phyloP scores from a whole-genome alignment of 2,113 vertebrate species.

The Cavia aperea region DNA sequence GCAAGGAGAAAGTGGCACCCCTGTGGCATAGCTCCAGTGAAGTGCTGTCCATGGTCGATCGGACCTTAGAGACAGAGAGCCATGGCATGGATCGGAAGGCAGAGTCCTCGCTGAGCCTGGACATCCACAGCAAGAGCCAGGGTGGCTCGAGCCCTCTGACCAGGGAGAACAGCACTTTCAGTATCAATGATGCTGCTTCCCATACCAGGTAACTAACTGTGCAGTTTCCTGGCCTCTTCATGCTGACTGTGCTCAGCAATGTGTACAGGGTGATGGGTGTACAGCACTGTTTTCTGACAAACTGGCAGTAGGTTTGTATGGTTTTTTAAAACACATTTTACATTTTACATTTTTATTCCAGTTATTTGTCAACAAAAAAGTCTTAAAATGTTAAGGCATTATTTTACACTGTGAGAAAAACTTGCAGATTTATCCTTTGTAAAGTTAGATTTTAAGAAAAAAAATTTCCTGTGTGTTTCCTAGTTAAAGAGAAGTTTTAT shows the following conservation, averaged over 20 bases:
- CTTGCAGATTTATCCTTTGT: conserved; percentile 7
- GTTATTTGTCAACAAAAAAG: background rate
- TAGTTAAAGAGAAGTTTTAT: conserved; percentile 21
- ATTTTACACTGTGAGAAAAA: background rate
- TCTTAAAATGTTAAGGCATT: background rate
- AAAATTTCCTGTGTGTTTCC: background rate
- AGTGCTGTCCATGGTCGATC: conserved; percentile 84
- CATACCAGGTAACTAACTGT: conserved; percentile 86
- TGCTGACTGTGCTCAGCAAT: background rate
- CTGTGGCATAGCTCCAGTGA: conserved; percentile 92
- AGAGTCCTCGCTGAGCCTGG: conserved; percentile 81
- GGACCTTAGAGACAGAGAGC: conserved; percentile 80
- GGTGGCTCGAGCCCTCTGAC: conserved; percentile 82
- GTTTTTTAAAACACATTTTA: background rate
- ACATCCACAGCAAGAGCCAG: conserved; percentile 82
- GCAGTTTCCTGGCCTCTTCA: background rate
- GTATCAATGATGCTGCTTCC: conserved; percentile 85
- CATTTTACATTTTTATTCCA: background rate
- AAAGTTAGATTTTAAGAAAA: conserved; percentile 2
- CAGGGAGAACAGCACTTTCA: conserved; percentile 90
- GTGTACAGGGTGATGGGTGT: no score
- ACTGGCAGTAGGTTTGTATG: background rate
- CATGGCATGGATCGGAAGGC: conserved; percentile 80
- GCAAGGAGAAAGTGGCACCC: conserved; percentile 84
- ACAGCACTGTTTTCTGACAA: background rate